A percentile compares a stretch with the other conserved stretches of the same genome.
Evolutionary conservation across 1,140 invertebrate species (phyloP).

Genomic region (Platorchestia sp.): DNA sequence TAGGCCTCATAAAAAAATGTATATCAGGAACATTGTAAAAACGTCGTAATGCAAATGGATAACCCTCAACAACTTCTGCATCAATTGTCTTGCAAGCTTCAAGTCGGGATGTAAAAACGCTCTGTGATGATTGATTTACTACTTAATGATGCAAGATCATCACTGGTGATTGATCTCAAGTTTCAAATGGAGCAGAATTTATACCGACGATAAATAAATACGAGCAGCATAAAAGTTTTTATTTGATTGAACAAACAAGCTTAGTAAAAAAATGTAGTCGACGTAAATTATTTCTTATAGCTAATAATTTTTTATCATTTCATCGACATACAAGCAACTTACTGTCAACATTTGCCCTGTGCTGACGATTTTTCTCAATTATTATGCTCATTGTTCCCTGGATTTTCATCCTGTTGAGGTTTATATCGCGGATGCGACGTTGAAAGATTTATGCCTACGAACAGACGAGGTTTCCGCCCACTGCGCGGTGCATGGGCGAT

Average conservation of each 20-base stretch:
- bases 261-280: background rate
- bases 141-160: background rate
- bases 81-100: background rate
- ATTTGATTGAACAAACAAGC: background rate
- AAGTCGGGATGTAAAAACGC: background rate
- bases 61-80: background rate
- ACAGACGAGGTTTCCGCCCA: background rate
- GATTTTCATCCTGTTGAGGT: background rate
- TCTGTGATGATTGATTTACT: background rate
- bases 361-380: background rate
- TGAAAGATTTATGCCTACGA: background rate
- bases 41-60: background rate
- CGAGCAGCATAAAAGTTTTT: background rate
- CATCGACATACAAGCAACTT: too few relatives aligned
- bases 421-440: background rate
- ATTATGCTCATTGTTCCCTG: background rate
- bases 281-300: background rate
- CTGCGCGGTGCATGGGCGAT: background rate
- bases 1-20: too few relatives aligned
- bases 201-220: background rate
- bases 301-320: too few relatives aligned
- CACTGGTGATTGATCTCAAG: background rate
- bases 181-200: background rate
- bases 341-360: background rate
- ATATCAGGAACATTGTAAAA: background rate